Evolutionary conservation across 2,888 invertebrate genomes (phyloP).

Genomic region (Argyresthia goedartella): DNA sequence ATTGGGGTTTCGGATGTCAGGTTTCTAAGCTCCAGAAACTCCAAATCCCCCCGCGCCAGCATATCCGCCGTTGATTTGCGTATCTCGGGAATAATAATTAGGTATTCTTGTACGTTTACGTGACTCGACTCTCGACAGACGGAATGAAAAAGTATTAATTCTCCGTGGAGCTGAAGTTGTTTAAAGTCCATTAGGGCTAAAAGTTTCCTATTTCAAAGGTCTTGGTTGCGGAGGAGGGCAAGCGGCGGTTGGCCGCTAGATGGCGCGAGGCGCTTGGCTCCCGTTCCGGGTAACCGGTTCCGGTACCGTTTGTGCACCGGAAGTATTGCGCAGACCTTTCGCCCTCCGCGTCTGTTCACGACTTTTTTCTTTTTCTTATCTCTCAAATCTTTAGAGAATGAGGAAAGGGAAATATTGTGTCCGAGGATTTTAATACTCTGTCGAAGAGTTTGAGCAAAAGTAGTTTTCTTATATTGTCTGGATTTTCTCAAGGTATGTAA

Average conservation of each 20-base stretch:
- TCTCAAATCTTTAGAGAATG: too few relatives aligned
- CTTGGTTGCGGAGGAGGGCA: neutral
- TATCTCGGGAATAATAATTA: constrained; percentile 1
- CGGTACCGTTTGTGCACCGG: constrained; percentile 35
- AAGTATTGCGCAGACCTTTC: constrained; percentile 24
- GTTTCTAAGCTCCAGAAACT: neutral
- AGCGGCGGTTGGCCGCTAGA: neutral
- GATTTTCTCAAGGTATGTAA: too few relatives aligned
- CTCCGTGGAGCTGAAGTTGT: neutral
- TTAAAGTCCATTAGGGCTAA: constrained; percentile 3
- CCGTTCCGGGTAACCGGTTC: constrained; percentile 27
- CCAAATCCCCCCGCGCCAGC: neutral
- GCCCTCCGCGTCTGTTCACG: neutral
- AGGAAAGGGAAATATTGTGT: too few relatives aligned
- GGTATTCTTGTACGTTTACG: neutral
- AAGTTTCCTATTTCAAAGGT: constrained; percentile 1
- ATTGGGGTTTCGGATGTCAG: neutral
- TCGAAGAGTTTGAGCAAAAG: too few relatives aligned
- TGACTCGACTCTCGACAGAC: neutral
- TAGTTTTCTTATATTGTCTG: too few relatives aligned
- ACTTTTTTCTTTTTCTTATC: neutral
- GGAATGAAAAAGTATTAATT: constrained; percentile 1
- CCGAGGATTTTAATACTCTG: too few relatives aligned
- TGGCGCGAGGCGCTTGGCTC: constrained; percentile 21
- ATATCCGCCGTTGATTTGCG: neutral